Base-by-base conservation (phyloP, 2,797 vertebrate genomes). In the Meda fulgida region DNA sequence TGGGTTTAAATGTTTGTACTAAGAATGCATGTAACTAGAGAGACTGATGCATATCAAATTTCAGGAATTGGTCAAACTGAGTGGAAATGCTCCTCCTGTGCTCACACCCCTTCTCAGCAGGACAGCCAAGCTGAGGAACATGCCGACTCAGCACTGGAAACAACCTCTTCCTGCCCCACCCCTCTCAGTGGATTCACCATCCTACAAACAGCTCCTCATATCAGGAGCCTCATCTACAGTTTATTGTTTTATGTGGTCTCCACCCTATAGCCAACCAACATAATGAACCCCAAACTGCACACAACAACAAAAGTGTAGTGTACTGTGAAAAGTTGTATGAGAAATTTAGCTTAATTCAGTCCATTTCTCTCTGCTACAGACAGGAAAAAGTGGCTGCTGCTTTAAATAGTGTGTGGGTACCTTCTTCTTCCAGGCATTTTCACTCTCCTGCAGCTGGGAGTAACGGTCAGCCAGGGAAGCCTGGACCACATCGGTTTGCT, bases 391-490 rank as follows among this genome's bases (percentile, higher is more conserved):
- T 66, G 18, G 19, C 13, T 36, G 83, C 55, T 65, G 43, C 72
- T 72, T 78, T 16, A 48, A 55, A 60, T 3, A 55, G 46, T 83
- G 66, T 29, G 53, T 70, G 58, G 43, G 48, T 87, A 96, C 96
- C 93, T 96, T 96, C 90, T 94, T 96, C 91, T 65, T 95, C 94
- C 96, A 96, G 88, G 93, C 80, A 3, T 91, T 94, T 89, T 95
- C 96, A 21, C 95, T 85, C 53, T 91, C 93, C 34, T 95, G 94
- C 83, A 96, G 95, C 89, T 94, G 92, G 88, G 10, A 93, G 86
- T 91, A 95, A 88, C 95, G 96, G 86, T 95, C 93, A 14, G 93
- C 85, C 81, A 96, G 88, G 6, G 93, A 48, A 0, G 89, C 92
- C 82, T 93, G 93, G 90, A 93, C 88, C 81, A 67, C 0, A 5